Evolutionary conservation across 2,888 invertebrate genomes (phyloP).

Genomic region (Cheilosia variabilis): DNA sequence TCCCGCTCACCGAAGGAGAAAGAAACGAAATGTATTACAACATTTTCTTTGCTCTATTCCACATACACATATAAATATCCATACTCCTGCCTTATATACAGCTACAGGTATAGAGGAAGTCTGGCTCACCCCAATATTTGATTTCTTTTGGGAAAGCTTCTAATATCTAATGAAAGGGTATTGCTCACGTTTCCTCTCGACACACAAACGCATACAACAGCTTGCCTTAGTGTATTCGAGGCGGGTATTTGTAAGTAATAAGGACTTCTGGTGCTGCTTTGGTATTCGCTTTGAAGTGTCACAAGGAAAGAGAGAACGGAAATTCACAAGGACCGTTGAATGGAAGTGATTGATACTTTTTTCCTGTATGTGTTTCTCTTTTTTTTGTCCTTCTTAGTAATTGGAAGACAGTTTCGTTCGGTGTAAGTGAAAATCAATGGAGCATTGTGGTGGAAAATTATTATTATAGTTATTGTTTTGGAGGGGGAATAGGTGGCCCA

Average conservation of each 20-base stretch:
- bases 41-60: no score
- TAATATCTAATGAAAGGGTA: conserved; percentile 3
- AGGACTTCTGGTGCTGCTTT: not conserved
- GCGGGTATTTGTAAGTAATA: not conserved
- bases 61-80: no score
- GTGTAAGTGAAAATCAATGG: conserved; percentile 44
- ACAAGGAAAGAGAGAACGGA: not conserved
- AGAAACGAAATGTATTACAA: not conserved
- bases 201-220: not conserved
- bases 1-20: not conserved
- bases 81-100: no score
- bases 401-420: conserved; percentile 19
- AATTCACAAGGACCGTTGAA: not conserved
- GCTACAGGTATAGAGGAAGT: no score
- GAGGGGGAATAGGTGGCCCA: not conserved
- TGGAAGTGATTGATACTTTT: not conserved
- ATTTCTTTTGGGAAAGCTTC: not conserved
- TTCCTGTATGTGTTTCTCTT: not conserved
- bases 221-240: not conserved
- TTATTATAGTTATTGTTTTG: not conserved
- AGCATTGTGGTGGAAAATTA: conserved; percentile 39
- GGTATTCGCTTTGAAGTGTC: conserved; percentile 21
- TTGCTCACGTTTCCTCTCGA: conserved; percentile 20
- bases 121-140: not conserved
- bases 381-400: not conserved